Evolutionary conservation across 2,113 vertebrate species (phyloP).

Genomic region (Micromys minutus): DNA sequence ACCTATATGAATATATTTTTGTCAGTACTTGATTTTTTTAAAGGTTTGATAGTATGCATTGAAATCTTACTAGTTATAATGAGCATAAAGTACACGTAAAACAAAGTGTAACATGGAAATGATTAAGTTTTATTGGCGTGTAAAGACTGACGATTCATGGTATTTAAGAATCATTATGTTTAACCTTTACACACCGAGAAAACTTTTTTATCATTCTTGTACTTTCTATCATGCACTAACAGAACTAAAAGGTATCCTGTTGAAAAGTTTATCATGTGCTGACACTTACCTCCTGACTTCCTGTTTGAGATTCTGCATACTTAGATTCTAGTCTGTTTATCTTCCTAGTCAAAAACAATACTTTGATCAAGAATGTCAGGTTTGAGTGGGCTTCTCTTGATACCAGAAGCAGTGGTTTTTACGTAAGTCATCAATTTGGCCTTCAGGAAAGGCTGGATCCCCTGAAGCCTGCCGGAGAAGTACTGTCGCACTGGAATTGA

Average conservation of each 20-base stretch:
- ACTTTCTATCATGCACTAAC: background rate
- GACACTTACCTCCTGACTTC: background rate
- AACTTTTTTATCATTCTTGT: background rate
- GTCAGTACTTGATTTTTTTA: too few relatives aligned
- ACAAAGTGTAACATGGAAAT: too few relatives aligned
- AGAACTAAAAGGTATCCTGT: background rate
- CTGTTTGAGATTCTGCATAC: background rate
- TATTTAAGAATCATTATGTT: too few relatives aligned
- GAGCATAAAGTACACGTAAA: too few relatives aligned
- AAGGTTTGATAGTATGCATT: too few relatives aligned
- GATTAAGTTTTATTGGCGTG: too few relatives aligned
- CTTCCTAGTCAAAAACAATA: background rate
- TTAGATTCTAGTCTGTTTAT: background rate
- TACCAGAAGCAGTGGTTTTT: background rate
- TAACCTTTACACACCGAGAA: too few relatives aligned
- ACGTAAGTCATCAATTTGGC: background rate
- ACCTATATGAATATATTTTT: too few relatives aligned
- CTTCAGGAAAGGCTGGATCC: background rate
- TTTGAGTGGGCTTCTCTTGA: background rate
- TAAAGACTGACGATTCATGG: too few relatives aligned
- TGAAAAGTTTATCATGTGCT: background rate
- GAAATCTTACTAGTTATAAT: too few relatives aligned
- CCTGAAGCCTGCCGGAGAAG: background rate
- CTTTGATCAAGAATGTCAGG: background rate
- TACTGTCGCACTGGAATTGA: background rate